Evolutionary conservation across 2,113 vertebrate species (phyloP), one percentile per base, ranked within the genome.

Genomic region (Perccottus glenii): DNA sequence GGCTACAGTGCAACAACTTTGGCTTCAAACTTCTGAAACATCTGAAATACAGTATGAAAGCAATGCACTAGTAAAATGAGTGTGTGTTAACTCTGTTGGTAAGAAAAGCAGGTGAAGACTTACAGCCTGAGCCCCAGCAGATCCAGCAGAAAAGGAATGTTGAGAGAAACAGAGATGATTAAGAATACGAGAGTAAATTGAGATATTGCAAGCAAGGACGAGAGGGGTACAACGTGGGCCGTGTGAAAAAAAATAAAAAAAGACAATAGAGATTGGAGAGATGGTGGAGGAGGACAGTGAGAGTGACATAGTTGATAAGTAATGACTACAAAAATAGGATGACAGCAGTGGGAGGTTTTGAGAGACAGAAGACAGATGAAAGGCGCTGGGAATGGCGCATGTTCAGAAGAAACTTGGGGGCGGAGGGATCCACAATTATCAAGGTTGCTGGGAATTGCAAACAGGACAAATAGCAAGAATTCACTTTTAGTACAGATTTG

Each of bases 101-200:
- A 59, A 70, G 44, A 75, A 76, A 48, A 47, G 57, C 19, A 50
- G 12, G 35, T 16, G 8, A 64, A 72, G 60, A 87, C 83, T 85
- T 74, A 83, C 77, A 56, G 73, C 58, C 84, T 89, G 11, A n/a
- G 44, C 5, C 53, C 58, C 76, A 52, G 60, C 66, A 80, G 73
- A 61, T 77, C 81, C 77, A 7, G 69, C 67, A 71, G 53, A 75
- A 38, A 33, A 66, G 59, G 63, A 60, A 57, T 15, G 43, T 67
- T 49, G 36, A 62, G 67, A 70, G 60, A 78, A 73, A 59, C 38
- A 70, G 43, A 46, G 36, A 11, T 16, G 48, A 43, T 78, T 73
- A 68, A 49, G 35, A 67, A 44, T 44, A 12, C 49, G n/a, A 53
- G 35, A 16, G 50, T 6, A 59, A 51, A 46, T 45, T 14, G 38